These are phyloP conservation scores for Rhamnusium bicolor DNA, from an alignment of 2,888 invertebrate species.

Conservation along the genomic window DNA sequence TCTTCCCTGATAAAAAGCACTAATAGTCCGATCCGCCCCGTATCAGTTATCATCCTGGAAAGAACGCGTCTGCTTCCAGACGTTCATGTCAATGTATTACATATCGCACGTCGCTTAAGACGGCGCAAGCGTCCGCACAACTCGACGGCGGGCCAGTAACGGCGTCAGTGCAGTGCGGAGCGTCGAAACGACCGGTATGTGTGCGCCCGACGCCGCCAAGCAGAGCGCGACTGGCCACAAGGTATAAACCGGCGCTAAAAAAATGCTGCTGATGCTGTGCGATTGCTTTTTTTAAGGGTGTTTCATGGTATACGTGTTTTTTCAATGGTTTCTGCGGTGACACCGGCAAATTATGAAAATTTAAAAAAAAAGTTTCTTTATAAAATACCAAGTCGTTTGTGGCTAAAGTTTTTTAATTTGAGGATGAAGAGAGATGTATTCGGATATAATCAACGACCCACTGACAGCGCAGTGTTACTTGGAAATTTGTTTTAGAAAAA, in stretches of 20 bases:
- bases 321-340: constrained; percentile 12
- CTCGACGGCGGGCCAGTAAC: constrained; percentile 49
- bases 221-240: constrained; percentile 62
- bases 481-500: background rate
- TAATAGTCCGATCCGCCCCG: constrained; percentile 50
- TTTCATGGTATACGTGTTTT: constrained; percentile 26
- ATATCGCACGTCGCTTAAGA: constrained; percentile 54
- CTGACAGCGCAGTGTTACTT: background rate
- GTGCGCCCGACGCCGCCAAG: constrained; percentile 58
- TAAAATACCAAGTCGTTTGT: background rate
- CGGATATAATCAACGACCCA: background rate
- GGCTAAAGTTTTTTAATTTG: constrained; percentile 19
- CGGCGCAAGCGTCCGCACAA: constrained; percentile 50
- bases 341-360: background rate
- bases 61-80: constrained; percentile 50
- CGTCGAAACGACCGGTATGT: constrained; percentile 66
- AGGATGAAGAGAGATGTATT: background rate
- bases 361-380: background rate
- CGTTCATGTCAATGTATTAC: constrained; percentile 59
- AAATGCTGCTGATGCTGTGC: constrained; percentile 39
- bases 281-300: constrained; percentile 38
- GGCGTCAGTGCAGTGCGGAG: constrained; percentile 68
- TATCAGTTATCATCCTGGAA: constrained; percentile 51
- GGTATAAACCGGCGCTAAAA: constrained; percentile 27
- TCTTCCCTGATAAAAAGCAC: constrained; percentile 14